Base-by-base conservation (phyloP, 2,888 invertebrate species). In the Hemithea aestivaria region DNA sequence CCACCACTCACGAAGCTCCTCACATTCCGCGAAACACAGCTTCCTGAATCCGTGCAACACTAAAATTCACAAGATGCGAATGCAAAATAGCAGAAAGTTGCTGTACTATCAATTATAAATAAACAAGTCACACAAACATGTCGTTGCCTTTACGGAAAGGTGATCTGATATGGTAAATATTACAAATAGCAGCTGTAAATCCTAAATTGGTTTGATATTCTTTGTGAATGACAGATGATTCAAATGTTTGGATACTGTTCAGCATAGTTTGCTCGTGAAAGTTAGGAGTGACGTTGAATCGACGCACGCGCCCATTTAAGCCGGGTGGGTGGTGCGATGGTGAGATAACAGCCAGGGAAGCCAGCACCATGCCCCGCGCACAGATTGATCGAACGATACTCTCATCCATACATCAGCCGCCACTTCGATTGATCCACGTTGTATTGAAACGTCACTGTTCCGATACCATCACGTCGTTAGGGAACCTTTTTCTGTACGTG, bases 401-500 rank as follows among this genome's bases (percentile, higher is more conserved):
- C 61, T 53, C 56, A 54, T 61, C 58, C 56, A 54, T 61, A 59
- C 56, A 63, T 62, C 68, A 54, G 50, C 49, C 54, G 48, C 48
- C 53, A 51, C 51, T 51, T 32, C 59, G 70, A 78, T 67, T 73
- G 81, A 74, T 78, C 69, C 73, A 69, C 63, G 73, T 71, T 67
- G 82, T 85, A 87, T 87, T 87, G 87, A 87, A 87, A 82, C 77
- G 85, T 85, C 87, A 80, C 65, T 63, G 59, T 45, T 48, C 48
- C 48, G 87, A 85, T 85, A 80, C 52, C 59, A 85, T 83, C 83
- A 64, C 73, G 74, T 83, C 82, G 82, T 83, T 83, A 84, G 70
- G 60, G 33, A 63, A 61, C 63, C 65, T 60, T 64, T 68, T 66
- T 65, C 58, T 61, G 62, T 62, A 66, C 62, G 64, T 59, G 63